Evolutionary conservation across 1,140 invertebrate species (phyloP).

Genomic region (Cryptotermes secundus): DNA sequence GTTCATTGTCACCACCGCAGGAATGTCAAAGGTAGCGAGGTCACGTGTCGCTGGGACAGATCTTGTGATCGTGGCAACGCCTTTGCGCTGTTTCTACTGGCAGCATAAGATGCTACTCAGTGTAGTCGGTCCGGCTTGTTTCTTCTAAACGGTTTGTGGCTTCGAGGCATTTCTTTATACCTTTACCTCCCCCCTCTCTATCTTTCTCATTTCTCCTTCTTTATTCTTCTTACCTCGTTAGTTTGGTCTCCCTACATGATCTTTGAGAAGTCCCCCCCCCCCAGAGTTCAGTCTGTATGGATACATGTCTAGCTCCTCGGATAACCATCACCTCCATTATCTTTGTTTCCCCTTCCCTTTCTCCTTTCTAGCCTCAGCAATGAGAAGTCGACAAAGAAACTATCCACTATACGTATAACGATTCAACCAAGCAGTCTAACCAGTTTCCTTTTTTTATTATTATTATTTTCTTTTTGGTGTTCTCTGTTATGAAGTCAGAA

Average conservation of each 20-base stretch:
- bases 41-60: too few relatives aligned
- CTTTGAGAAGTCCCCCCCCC: not conserved
- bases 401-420: not conserved
- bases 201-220: not conserved
- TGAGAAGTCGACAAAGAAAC: slow-evolving; percentile 4
- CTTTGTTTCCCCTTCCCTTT: not conserved
- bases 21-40: too few relatives aligned
- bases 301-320: not conserved
- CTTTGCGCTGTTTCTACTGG: too few relatives aligned
- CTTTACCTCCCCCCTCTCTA: too few relatives aligned
- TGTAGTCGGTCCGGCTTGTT: not conserved
- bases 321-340: slow-evolving; percentile 14
- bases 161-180: not conserved
- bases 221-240: not conserved
- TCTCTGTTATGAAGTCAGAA: not conserved
- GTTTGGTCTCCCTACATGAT: not conserved
- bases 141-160: slow-evolving; percentile 4
- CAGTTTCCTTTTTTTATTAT: not conserved
- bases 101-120: not conserved
- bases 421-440: not conserved
- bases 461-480: too few relatives aligned
- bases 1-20: too few relatives aligned
- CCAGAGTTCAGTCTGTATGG: not conserved
- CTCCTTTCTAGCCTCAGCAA: not conserved
- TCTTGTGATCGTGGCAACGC: too few relatives aligned